Percentiles rank a stretch among this genome's conserved stretches.
These are phyloP conservation scores for Chesias legatella DNA, from an alignment of 2,888 invertebrate genomes.

Conservation along the genomic window DNA sequence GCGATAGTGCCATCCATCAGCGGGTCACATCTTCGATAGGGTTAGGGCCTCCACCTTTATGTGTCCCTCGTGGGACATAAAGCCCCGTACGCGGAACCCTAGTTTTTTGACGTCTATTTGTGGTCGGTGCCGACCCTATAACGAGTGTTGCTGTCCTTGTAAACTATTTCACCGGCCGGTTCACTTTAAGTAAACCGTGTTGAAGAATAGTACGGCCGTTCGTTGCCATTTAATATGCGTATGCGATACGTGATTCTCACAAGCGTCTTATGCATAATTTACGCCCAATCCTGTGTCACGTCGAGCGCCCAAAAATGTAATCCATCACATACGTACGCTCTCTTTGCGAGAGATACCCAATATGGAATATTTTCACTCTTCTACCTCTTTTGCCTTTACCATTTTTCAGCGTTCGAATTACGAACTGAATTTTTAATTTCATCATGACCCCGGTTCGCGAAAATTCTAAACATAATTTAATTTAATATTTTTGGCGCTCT, in stretches of 20 bases:
- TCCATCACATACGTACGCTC: constrained; percentile 59
- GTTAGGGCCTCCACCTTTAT: constrained; percentile 79
- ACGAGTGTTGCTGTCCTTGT: constrained; percentile 54
- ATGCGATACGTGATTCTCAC: constrained; percentile 28
- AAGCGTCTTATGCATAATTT: constrained; percentile 51
- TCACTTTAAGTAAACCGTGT: constrained; percentile 17
- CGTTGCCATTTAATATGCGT: constrained; percentile 7
- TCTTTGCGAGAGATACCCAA: constrained; percentile 36
- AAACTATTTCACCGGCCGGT: constrained; percentile 35
- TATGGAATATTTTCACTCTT: constrained; percentile 19
- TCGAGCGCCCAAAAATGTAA: constrained; percentile 68
- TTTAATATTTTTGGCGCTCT: constrained; percentile 4
- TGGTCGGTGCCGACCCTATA: constrained; percentile 70
- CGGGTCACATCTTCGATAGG: constrained; percentile 78
- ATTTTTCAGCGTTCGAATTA: too few species aligned
- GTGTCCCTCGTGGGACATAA: constrained; percentile 75
- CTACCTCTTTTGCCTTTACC: too few species aligned
- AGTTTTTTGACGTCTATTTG: constrained; percentile 80
- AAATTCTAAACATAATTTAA: neutral
- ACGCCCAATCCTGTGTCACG: constrained; percentile 62
- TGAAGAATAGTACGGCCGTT: neutral
- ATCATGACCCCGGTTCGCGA: too few species aligned
- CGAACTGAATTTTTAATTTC: too few species aligned
- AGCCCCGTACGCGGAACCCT: constrained; percentile 65
- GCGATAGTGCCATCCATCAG: constrained; percentile 76